Percentiles rank a stretch among this genome's conserved stretches.
Evolutionary conservation across 2,797 vertebrate genomes (phyloP).

Genomic region (Coregonus sp.): DNA sequence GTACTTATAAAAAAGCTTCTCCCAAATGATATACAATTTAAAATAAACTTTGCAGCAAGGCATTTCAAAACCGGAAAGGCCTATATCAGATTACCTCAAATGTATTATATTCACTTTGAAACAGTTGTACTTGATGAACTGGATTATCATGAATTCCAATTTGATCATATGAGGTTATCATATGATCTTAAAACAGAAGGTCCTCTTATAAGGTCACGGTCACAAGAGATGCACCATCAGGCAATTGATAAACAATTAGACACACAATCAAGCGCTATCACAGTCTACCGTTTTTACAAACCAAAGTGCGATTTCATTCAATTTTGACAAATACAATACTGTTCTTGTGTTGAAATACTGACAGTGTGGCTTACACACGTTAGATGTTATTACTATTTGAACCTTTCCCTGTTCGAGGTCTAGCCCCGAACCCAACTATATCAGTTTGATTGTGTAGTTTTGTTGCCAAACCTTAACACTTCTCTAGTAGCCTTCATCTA

Average conservation of each 20-base stretch:
- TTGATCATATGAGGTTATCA: neutral
- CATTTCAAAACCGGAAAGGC: neutral
- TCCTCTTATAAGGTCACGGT: conserved; percentile 19
- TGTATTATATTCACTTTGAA: neutral
- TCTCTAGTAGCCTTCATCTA: no score
- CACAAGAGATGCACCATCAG: conserved; percentile 38
- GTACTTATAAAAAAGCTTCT: neutral
- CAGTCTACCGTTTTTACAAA: neutral
- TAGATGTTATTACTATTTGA: neutral
- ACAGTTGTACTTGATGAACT: neutral
- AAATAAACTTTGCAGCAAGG: neutral
- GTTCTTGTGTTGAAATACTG: neutral
- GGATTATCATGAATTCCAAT: neutral
- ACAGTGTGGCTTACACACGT: neutral
- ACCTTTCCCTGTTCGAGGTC: no score
- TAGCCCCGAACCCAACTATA: no score
- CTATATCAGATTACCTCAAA: neutral
- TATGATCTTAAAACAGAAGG: neutral
- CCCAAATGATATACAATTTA: no score
- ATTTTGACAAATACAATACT: neutral
- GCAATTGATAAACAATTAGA: conserved; percentile 35
- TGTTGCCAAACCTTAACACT: neutral
- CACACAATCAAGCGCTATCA: neutral
- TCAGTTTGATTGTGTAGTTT: neutral
- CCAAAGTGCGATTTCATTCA: neutral